Evolutionary conservation across 1,140 invertebrate genomes (phyloP).

Genomic region (Orchesella cincta): DNA sequence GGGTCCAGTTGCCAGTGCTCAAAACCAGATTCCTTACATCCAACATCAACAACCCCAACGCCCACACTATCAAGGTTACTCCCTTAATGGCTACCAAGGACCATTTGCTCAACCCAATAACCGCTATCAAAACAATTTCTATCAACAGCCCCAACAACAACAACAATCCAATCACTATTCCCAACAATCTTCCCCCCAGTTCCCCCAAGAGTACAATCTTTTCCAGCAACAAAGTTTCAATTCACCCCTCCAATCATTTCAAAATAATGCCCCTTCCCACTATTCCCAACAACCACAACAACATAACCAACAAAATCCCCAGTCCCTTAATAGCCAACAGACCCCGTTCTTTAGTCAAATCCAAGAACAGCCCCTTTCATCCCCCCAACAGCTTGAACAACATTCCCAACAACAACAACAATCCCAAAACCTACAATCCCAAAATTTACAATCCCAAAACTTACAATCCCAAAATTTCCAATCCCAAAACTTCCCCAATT

Average conservation of each 20-base stretch:
- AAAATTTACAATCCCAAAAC: not conserved
- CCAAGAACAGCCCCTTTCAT: not conserved
- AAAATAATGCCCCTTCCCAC: not conserved
- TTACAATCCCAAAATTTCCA: not conserved
- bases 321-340: not conserved
- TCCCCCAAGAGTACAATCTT: not conserved
- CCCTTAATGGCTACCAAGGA: too few relatives aligned
- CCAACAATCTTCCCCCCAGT: not conserved
- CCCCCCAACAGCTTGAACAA: not conserved
- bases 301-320: not conserved
- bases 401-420: not conserved
- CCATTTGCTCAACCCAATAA: too few relatives aligned
- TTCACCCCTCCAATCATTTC: not conserved
- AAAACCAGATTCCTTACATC: not conserved
- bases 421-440: not conserved
- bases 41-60: slow-evolving; percentile 4
- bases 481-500: not conserved
- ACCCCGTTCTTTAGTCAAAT: not conserved
- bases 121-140: too few relatives aligned
- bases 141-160: not conserved
- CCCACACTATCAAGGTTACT: not conserved
- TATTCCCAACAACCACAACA: not conserved
- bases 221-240: not conserved
- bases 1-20: slow-evolving; percentile 1
- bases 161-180: not conserved